Base-by-base conservation (phyloP, 2,797 vertebrate genomes). In the Stomatorhinus walkeri region DNA sequence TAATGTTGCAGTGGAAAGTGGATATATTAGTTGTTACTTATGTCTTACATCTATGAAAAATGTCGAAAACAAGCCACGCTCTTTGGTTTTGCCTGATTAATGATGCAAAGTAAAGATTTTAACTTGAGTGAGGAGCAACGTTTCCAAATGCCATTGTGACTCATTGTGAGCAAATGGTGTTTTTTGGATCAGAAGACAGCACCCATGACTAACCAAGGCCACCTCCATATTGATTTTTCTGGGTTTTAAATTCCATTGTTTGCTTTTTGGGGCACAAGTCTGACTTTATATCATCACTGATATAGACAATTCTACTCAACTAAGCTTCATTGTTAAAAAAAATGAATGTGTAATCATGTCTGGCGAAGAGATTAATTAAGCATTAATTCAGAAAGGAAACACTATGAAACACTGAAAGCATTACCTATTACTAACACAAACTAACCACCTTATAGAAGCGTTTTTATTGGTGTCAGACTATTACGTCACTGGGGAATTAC, bases 131-230 rank as follows among this genome's bases (percentile, higher is more conserved):
- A 24, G 12, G 76, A 43, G 1, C 22, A 88, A 81, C n/a, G 2
- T 83, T 85, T 56, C 48, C 14, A 85, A 88, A 85, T 48, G 79
- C 76, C 22, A 3, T 64, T 64, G 79, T 64, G 88, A 88, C 52
- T 88, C 79, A 88, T n/a, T 24, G 87, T 9, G 4, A 79, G 87
- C 87, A 52, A 79, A 52, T 36, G 87, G 87, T 76, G 48, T 36
- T 32, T 49, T 40, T 32, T 54, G 72, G 49, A 56, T 7, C 14
- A 83, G 88, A n/a, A 76, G 36, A 83, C 51, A 16, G 76, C 32
- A 24, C 54, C 54, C 54, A 22, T 87, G 86, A 87, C 32, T 87
- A 87, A 87, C 32, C 36, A 36, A 46, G 54, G 40, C n/a, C 86
- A 22, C 86, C 54, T 46, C 36, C 56, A 59, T 56, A 36, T 52